A percentile compares a stretch with the other conserved stretches of the same genome.
These are phyloP conservation scores for Malurus elegans DNA, from an alignment of 2,113 vertebrate genomes.

Conservation along the genomic window DNA sequence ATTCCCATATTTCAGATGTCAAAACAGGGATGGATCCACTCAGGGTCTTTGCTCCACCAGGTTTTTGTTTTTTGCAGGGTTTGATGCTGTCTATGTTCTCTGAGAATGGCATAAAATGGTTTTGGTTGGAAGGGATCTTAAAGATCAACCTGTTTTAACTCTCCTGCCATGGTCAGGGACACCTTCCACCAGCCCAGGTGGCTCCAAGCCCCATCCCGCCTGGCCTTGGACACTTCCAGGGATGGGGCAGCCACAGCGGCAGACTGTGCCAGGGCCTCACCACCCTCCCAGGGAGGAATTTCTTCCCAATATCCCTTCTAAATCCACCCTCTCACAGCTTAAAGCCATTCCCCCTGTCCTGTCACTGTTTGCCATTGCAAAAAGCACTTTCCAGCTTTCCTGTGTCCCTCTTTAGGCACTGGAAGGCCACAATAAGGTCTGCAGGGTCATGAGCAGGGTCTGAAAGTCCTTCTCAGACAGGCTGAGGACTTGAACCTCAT, in stretches of 20 bases:
- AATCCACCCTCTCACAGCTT: not conserved
- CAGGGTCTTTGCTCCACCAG: not conserved
- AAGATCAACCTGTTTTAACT: not conserved
- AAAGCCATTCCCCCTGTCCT: not conserved
- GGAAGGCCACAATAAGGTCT: not conserved
- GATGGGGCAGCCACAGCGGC: not conserved
- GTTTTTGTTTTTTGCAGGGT: not conserved
- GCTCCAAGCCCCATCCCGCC: fast-evolving
- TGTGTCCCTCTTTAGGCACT: too few species aligned
- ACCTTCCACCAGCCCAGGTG: not conserved
- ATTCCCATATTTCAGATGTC: not conserved
- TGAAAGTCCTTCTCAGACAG: not conserved
- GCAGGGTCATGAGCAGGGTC: not conserved
- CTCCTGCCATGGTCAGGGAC: not conserved
- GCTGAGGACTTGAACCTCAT: not conserved
- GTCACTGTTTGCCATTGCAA: not conserved
- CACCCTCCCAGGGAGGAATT: not conserved
- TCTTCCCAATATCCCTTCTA: not conserved
- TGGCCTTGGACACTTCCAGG: not conserved
- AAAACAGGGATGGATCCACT: not conserved
- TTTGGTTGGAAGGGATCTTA: not conserved
- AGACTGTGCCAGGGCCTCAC: not conserved
- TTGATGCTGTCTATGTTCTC: not conserved
- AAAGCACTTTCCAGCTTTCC: not conserved
- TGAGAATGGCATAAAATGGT: not conserved